phyloP scores from a whole-genome alignment of 2,888 invertebrate species.

The Agrotis puta region DNA sequence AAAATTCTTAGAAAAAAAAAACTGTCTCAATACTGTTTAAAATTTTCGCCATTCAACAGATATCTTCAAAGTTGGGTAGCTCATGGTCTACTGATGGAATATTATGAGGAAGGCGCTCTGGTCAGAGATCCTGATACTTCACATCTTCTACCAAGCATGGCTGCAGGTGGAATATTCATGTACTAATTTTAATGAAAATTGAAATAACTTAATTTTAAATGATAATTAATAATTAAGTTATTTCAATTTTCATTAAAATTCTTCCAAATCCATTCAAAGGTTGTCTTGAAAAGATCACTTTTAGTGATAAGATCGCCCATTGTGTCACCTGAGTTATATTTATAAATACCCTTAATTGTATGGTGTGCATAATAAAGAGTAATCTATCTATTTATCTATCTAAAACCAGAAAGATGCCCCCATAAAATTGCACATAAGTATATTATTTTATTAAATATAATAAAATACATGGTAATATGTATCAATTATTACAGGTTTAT shows the following conservation, averaged over 20 bases:
- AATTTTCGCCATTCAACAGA: constrained; percentile 71
- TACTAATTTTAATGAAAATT: not conserved
- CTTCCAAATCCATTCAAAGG: too few relatives aligned
- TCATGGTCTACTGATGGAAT: constrained; percentile 92
- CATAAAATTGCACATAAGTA: not conserved
- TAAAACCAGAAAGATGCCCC: not conserved
- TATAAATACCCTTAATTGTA: too few relatives aligned
- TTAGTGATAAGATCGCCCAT: too few relatives aligned
- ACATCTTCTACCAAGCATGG: constrained; percentile 95
- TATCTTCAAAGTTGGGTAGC: constrained; percentile 94
- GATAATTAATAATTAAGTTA: too few relatives aligned
- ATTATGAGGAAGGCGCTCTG: constrained; percentile 97
- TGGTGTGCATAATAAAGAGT: too few relatives aligned
- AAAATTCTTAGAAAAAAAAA: too few relatives aligned
- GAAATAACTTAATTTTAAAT: not conserved
- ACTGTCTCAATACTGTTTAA: too few relatives aligned
- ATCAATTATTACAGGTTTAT: constrained; percentile 92
- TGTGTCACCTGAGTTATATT: too few relatives aligned
- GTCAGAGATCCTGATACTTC: constrained; percentile 95
- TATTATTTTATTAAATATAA: not conserved
- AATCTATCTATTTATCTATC: too few relatives aligned
- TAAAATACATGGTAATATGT: constrained; percentile 34
- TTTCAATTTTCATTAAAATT: too few relatives aligned
- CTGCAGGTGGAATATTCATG: constrained; percentile 92
- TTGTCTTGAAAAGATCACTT: too few relatives aligned